These are phyloP conservation scores for Probosciger aterrimus DNA, from an alignment of 2,113 vertebrate species.

Conservation along the genomic window DNA sequence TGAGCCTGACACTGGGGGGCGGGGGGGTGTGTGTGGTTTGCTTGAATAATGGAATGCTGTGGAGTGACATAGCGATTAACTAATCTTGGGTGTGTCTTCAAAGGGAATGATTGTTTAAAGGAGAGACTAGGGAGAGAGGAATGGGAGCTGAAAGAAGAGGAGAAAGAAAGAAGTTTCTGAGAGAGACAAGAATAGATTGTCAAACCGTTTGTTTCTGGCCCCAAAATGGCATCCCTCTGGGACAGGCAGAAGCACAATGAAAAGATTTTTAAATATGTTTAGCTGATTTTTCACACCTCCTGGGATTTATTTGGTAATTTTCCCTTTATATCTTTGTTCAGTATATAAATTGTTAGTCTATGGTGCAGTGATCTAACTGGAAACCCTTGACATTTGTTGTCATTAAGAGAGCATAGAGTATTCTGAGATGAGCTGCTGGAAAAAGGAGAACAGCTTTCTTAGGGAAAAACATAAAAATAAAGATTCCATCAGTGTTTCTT, in stretches of 20 bases:
- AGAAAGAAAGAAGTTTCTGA: background rate
- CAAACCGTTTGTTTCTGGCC: background rate
- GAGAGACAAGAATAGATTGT: background rate
- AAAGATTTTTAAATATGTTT: background rate
- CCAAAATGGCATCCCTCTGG: background rate
- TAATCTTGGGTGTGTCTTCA: background rate
- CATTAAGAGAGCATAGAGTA: background rate
- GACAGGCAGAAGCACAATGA: background rate
- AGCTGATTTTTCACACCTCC: background rate
- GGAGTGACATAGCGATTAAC: background rate
- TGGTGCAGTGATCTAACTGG: background rate
- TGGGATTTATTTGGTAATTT: background rate
- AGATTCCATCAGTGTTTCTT: background rate
- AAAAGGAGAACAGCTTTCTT: background rate
- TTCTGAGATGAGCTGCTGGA: background rate
- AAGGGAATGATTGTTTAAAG: background rate
- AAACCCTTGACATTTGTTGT: background rate
- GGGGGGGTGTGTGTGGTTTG: background rate
- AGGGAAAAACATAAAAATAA: background rate
- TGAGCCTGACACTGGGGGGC: background rate
- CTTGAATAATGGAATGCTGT: background rate
- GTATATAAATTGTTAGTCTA: background rate
- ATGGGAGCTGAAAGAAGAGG: accelerated
- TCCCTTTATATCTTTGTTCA: background rate
- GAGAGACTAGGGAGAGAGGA: background rate